Conservation (phyloP, 2,888 invertebrate genomes). For the Limenitis camilla region DNA sequence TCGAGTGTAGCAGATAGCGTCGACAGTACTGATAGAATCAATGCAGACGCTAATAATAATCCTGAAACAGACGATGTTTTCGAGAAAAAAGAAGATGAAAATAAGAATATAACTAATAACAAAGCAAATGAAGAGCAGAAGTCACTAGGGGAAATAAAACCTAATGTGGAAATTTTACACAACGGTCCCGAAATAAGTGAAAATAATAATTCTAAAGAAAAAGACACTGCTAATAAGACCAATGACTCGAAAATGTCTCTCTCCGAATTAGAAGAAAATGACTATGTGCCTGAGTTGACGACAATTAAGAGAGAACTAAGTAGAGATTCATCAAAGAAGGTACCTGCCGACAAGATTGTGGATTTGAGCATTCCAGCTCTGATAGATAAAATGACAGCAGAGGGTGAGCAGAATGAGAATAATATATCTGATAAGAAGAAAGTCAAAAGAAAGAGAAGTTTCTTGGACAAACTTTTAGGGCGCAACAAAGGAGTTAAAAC, state of each 20-base stretch:
- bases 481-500: slow-evolving; percentile 49
- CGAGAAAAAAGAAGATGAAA: slow-evolving; percentile 38
- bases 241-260: slow-evolving; percentile 48
- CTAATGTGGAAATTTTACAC: slow-evolving; percentile 35
- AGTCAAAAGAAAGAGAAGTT: slow-evolving; percentile 67
- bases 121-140: slow-evolving; percentile 21
- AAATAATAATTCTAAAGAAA: slow-evolving; percentile 27
- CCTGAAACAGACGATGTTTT: slow-evolving; percentile 57
- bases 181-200: slow-evolving; percentile 42
- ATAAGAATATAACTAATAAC: slow-evolving; percentile 24
- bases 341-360: slow-evolving; percentile 38
- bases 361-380: slow-evolving; percentile 62
- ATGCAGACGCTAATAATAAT: slow-evolving; percentile 34
- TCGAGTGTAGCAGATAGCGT: slow-evolving; percentile 49
- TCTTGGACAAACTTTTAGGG: slow-evolving; percentile 63
- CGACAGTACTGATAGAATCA: slow-evolving; percentile 41
- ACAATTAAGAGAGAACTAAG: slow-evolving; percentile 48
- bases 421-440: slow-evolving; percentile 49
- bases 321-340: slow-evolving; percentile 45
- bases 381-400: slow-evolving; percentile 57
- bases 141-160: slow-evolving; percentile 28
- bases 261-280: slow-evolving; percentile 56
- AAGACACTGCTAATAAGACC: slow-evolving; percentile 28
- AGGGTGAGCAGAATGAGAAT: slow-evolving; percentile 51
- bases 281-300: slow-evolving; percentile 55